Conservation (phyloP, 2,797 vertebrate species). For the Florisuga fusca region DNA sequence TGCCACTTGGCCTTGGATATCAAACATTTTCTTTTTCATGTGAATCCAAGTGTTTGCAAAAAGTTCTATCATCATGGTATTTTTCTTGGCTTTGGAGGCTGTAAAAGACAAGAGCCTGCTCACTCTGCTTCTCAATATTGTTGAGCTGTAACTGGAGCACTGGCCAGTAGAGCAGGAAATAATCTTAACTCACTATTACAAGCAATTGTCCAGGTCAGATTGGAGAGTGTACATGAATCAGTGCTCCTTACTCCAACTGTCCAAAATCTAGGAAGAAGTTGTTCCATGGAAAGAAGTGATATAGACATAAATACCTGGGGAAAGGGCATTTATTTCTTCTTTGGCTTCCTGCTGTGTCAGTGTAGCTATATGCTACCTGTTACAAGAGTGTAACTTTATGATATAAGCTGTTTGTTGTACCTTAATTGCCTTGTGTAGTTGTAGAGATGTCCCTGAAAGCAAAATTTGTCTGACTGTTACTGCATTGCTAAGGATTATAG, state of each 20-base stretch:
- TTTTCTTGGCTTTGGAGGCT: background rate
- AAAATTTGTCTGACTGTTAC: background rate
- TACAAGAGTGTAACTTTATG: background rate
- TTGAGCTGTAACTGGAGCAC: background rate
- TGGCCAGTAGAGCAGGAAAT: background rate
- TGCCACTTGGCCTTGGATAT: background rate
- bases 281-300: background rate
- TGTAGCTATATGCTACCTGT: background rate
- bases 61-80: fast-evolving
- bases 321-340: background rate
- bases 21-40: background rate
- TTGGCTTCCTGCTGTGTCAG: background rate
- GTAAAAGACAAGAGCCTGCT: fast-evolving
- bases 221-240: fast-evolving
- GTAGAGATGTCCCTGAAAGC: background rate
- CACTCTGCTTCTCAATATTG: fast-evolving
- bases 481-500: background rate
- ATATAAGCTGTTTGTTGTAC: background rate
- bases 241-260: background rate
- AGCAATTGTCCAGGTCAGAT: background rate
- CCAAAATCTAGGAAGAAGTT: background rate
- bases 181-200: background rate
- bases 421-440: background rate
- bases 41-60: background rate
- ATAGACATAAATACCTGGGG: background rate